A percentile compares a stretch with the other conserved stretches of the same genome.
Conservation (phyloP, 2,797 vertebrate species). For the Ispidina picta region DNA sequence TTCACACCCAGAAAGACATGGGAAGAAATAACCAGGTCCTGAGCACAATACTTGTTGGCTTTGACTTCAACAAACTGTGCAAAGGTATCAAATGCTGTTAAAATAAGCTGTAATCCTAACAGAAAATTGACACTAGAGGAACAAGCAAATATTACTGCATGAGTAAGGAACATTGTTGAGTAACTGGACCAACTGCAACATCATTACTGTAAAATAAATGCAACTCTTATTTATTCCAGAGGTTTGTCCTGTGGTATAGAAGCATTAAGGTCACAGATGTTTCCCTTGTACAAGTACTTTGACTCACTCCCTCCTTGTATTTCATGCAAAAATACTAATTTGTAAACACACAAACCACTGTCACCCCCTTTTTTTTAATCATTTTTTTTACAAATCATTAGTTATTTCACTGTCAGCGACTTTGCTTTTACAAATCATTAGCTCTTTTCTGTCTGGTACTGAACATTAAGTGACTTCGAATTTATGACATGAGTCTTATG, state of each 20-base stretch:
- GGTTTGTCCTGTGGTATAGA: neutral
- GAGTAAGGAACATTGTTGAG: neutral
- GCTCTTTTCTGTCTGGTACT: neutral
- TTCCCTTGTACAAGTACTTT: neutral
- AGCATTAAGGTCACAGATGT: neutral
- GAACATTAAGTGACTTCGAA: neutral
- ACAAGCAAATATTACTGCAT: neutral
- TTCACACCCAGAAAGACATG: neutral
- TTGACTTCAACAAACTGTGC: neutral
- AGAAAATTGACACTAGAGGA: slow-evolving; percentile 36
- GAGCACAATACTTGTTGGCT: neutral
- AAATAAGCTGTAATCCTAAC: slow-evolving; percentile 4
- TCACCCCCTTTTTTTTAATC: neutral
- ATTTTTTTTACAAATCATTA: neutral
- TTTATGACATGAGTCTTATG: neutral
- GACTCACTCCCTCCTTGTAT: neutral
- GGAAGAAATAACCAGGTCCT: neutral
- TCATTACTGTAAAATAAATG: neutral
- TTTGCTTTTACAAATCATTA: neutral
- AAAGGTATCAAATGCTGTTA: neutral
- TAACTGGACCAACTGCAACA: neutral
- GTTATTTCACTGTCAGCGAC: neutral
- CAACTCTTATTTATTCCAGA: neutral
- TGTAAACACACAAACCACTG: neutral
- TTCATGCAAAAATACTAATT: neutral